phyloP scores from a whole-genome alignment of 1,140 invertebrate genomes.

The Drosophila serrata region DNA sequence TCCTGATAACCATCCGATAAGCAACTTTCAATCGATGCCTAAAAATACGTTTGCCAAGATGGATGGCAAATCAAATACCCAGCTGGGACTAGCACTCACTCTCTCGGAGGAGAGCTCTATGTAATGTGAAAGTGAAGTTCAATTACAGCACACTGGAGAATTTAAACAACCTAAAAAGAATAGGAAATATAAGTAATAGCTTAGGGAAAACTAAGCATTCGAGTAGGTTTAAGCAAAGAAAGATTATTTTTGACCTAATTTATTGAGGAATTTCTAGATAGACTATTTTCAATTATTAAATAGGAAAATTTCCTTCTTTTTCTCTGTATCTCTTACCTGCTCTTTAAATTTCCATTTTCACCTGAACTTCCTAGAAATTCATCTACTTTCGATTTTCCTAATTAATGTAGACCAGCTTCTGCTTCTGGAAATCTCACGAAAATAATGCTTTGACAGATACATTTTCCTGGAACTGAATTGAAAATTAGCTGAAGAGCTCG shows the following conservation, averaged over 20 bases:
- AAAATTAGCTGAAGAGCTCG: slow-evolving; percentile 7
- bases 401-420: neutral
- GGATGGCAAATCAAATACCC: slow-evolving; percentile 44
- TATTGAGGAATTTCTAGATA: neutral
- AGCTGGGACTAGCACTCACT: slow-evolving; percentile 20
- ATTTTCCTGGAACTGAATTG: neutral
- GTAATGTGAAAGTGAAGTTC: neutral
- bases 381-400: neutral
- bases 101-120: neutral
- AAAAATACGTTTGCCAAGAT: slow-evolving; percentile 30
- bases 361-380: neutral
- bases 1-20: slow-evolving; percentile 44
- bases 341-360: neutral
- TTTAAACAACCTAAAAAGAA: neutral
- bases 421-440: neutral
- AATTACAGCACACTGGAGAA: no score
- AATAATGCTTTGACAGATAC: neutral
- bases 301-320: no score
- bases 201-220: neutral
- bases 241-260: neutral
- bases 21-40: slow-evolving; percentile 21
- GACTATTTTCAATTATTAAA: neutral
- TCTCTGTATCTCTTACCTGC: neutral
- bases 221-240: no score
- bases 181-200: no score